Percentiles rank a stretch among this genome's conserved stretches.
Evolutionary conservation across 2,113 vertebrate genomes (phyloP).

Genomic region (Synodontis membranacea): DNA sequence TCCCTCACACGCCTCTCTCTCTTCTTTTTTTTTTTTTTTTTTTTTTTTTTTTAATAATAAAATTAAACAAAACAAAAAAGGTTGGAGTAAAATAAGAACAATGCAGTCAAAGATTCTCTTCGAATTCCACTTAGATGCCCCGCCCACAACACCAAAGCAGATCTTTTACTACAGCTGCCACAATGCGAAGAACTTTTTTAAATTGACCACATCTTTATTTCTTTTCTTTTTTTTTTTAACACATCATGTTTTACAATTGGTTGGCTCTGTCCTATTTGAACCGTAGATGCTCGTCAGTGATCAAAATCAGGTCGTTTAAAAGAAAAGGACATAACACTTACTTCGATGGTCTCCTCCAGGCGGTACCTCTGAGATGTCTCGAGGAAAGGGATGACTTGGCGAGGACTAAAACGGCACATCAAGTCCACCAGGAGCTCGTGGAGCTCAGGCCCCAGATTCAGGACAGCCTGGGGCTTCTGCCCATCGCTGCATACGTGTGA

Average conservation of each 20-base stretch:
- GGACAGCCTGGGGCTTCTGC: slow-evolving; percentile 64
- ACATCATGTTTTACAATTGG: not conserved
- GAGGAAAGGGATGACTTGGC: slow-evolving; percentile 79
- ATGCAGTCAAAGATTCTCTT: not conserved
- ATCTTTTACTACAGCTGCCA: not conserved
- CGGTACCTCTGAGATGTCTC: slow-evolving; percentile 84
- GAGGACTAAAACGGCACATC: slow-evolving; percentile 81
- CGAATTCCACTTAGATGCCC: not conserved
- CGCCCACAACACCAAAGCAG: not conserved
- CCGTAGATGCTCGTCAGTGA: not conserved
- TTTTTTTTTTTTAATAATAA: no score
- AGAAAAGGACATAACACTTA: slow-evolving; percentile 52
- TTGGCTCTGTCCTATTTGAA: not conserved
- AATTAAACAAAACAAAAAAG: no score
- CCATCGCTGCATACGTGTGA: slow-evolving; percentile 80
- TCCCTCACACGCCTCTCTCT: not conserved
- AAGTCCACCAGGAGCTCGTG: slow-evolving; percentile 85
- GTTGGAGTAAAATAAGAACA: not conserved
- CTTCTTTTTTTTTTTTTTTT: no score
- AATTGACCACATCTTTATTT: not conserved
- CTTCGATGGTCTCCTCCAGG: slow-evolving; percentile 88
- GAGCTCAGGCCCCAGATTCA: slow-evolving; percentile 74
- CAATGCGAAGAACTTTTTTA: not conserved
- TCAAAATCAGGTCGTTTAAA: not conserved
- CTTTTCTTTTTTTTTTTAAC: no score